Conservation (phyloP, 2,797 vertebrate species). For the Brachyrhaphis roseni region DNA sequence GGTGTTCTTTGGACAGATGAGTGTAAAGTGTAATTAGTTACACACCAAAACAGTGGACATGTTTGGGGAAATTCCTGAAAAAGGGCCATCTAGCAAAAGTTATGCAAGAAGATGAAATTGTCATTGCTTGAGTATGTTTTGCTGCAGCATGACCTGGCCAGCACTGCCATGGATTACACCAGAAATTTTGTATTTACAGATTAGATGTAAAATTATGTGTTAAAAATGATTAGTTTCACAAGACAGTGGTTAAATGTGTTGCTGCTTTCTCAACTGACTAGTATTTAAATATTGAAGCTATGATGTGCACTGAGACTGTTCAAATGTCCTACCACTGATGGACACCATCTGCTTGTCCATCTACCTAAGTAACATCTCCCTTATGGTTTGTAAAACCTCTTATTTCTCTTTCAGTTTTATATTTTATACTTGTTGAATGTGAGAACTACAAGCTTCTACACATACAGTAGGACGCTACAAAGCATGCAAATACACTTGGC, state of each 20-base stretch:
- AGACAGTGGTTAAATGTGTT: neutral
- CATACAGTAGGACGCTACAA: neutral
- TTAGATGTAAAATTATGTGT: neutral
- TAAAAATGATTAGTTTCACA: neutral
- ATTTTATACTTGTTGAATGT: neutral
- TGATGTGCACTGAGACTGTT: neutral
- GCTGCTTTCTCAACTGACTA: neutral
- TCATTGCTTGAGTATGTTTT: neutral
- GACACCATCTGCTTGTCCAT: neutral
- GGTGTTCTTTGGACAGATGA: neutral
- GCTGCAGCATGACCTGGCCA: neutral
- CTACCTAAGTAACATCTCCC: neutral
- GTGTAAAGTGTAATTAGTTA: neutral
- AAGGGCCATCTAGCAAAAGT: neutral
- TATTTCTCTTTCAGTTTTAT: neutral
- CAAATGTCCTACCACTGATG: neutral
- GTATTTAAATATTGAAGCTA: neutral
- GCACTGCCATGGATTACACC: neutral
- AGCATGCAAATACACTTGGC: neutral
- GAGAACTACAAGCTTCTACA: neutral
- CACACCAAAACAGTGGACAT: neutral
- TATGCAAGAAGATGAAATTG: neutral
- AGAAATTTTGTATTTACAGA: neutral
- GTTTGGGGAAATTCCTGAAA: neutral
- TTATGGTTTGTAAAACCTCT: neutral